Percentiles rank a stretch among this genome's conserved stretches.
Evolutionary conservation across 2,797 vertebrate genomes (phyloP).

Genomic region (Tiaroga cobitis): DNA sequence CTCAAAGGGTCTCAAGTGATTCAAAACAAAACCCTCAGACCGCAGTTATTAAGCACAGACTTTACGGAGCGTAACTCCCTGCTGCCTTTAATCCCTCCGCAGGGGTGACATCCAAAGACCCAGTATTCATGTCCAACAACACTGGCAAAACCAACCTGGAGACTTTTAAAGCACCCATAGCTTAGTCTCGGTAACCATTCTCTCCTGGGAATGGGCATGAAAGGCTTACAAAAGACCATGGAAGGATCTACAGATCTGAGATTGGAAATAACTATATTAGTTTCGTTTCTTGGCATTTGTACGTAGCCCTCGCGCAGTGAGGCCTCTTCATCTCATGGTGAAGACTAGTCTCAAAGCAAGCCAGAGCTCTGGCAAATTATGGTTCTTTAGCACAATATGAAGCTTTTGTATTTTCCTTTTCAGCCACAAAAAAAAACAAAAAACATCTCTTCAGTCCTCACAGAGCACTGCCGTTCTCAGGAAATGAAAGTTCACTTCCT

Average conservation of each 20-base stretch:
- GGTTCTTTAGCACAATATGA: slow-evolving; percentile 30
- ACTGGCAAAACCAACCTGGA: slow-evolving; percentile 32
- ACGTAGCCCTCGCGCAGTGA: slow-evolving; percentile 4
- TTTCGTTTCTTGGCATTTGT: slow-evolving; percentile 25
- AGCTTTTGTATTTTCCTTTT: slow-evolving; percentile 53
- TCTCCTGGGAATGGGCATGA: neutral
- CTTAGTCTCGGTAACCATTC: slow-evolving; percentile 1
- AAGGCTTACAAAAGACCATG: neutral
- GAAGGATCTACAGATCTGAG: slow-evolving; percentile 10
- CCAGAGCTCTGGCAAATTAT: slow-evolving; percentile 23
- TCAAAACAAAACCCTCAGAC: slow-evolving; percentile 52
- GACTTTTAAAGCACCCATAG: slow-evolving; percentile 24
- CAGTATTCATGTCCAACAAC: slow-evolving; percentile 20
- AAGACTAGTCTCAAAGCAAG: slow-evolving; percentile 37
- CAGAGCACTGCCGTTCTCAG: slow-evolving; percentile 41
- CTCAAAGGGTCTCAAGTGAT: slow-evolving; percentile 49
- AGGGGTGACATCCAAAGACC: slow-evolving; percentile 37
- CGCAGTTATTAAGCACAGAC: slow-evolving; percentile 35
- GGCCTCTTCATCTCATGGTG: slow-evolving; percentile 38
- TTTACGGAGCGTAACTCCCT: slow-evolving; percentile 34
- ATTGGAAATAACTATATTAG: slow-evolving; percentile 18
- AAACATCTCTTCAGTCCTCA: slow-evolving; percentile 31
- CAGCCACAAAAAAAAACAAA: slow-evolving; percentile 45
- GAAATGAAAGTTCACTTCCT: slow-evolving; percentile 57
- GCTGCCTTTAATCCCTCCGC: slow-evolving; percentile 36